Evolutionary conservation across 1,140 invertebrate species (phyloP).

Genomic region (Macrobrachium rosenbergii): DNA sequence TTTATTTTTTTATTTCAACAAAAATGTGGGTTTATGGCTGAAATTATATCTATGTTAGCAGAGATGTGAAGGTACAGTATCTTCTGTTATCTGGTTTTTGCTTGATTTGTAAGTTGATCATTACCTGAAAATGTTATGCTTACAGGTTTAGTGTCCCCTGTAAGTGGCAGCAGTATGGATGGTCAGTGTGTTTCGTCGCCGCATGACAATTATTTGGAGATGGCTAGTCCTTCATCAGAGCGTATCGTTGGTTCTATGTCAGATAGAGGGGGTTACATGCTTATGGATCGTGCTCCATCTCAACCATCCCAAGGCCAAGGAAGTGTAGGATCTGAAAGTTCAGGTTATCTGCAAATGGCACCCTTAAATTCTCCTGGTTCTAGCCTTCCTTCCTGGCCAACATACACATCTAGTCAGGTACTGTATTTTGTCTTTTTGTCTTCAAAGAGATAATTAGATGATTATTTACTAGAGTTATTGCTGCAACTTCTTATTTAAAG

Average conservation of each 20-base stretch:
- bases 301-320: conserved; percentile 10
- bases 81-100: background rate
- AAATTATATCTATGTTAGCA: too few relatives aligned
- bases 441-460: background rate
- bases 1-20: too few relatives aligned
- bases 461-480: background rate
- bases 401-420: conserved; percentile 57
- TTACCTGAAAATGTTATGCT: background rate
- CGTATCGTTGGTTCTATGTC: conserved; percentile 14
- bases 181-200: conserved; percentile 47
- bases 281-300: conserved; percentile 27
- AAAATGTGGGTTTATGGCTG: too few relatives aligned
- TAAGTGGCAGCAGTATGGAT: conserved; percentile 45
- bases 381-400: conserved; percentile 36
- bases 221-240: conserved; percentile 35
- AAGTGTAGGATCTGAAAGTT: conserved; percentile 32
- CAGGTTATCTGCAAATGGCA: conserved; percentile 44
- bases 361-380: conserved; percentile 51
- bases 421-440: background rate
- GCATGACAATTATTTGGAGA: conserved; percentile 44
- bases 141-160: conserved; percentile 46
- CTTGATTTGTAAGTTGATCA: background rate
- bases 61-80: too few relatives aligned
- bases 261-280: conserved; percentile 27
- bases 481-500: too few relatives aligned